Evolutionary conservation across 2,888 invertebrate genomes (phyloP).

Genomic region (Dinocampus coccinellae): DNA sequence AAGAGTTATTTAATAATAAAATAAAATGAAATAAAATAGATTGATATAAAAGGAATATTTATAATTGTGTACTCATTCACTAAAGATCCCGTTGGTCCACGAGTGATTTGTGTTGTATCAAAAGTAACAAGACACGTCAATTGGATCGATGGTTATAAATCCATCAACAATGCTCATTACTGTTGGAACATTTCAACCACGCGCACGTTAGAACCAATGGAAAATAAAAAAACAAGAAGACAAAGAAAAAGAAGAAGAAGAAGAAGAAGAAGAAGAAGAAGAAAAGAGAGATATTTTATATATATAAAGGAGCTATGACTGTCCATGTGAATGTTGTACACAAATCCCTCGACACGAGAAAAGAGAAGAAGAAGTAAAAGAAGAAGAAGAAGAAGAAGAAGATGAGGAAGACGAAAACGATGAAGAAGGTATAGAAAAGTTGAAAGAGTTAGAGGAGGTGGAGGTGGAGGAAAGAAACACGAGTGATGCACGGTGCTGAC

Average conservation of each 20-base stretch:
- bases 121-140: constrained; percentile 19
- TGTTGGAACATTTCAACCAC: constrained; percentile 42
- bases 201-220: background rate
- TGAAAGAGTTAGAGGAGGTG: no score
- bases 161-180: constrained; percentile 60
- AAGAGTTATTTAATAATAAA: no score
- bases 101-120: background rate
- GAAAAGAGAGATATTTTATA: background rate
- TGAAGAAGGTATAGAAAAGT: no score
- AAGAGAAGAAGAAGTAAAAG: constrained; percentile 33
- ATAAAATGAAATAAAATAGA: no score
- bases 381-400: constrained; percentile 20
- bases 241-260: constrained; percentile 3
- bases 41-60: no score
- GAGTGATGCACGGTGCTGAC: constrained; percentile 66
- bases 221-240: constrained; percentile 25
- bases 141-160: constrained; percentile 53
- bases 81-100: constrained; percentile 17
- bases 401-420: constrained; percentile 7
- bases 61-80: background rate
- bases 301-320: constrained; percentile 45
- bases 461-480: constrained; percentile 50
- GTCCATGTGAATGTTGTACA: constrained; percentile 35
- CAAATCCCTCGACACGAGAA: constrained; percentile 36
- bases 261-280: no score